These are phyloP conservation scores for Hemistola chrysoprasaria DNA, from an alignment of 2,888 invertebrate genomes.

Conservation along the genomic window DNA sequence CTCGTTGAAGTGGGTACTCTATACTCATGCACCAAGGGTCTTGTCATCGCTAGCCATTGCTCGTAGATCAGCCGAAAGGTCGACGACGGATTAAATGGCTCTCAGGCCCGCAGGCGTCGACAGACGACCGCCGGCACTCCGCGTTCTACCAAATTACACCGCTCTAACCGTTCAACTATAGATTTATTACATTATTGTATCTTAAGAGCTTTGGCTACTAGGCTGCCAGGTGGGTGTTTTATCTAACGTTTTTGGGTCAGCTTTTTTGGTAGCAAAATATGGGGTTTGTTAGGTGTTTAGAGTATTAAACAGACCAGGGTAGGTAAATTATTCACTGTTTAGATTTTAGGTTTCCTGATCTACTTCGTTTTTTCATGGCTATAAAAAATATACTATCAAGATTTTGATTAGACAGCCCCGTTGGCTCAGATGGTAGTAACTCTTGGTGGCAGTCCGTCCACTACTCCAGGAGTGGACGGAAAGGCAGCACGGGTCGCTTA, in stretches of 20 bases:
- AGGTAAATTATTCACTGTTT: no score
- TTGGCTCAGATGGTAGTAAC: no score
- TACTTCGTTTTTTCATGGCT: no score
- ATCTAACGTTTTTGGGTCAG: neutral
- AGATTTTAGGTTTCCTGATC: no score
- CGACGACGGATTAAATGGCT: constrained; percentile 64
- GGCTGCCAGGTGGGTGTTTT: neutral
- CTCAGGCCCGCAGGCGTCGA: constrained; percentile 61
- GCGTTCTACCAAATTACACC: constrained; percentile 36
- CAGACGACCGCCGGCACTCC: constrained; percentile 50
- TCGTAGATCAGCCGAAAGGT: constrained; percentile 56
- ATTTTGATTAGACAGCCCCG: no score
- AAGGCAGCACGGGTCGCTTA: no score
- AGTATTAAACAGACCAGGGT: no score
- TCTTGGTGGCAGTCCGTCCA: no score
- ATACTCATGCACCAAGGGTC: constrained; percentile 19
- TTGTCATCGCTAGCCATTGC: constrained; percentile 64
- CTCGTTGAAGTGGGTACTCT: constrained; percentile 2
- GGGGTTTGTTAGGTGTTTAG: no score
- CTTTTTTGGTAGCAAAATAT: no score
- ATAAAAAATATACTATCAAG: no score
- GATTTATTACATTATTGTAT: constrained; percentile 43
- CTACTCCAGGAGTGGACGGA: no score
- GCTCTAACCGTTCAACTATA: constrained; percentile 52
- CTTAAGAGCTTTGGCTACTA: neutral